Evolutionary conservation across 2,113 vertebrate genomes (phyloP), one percentile per base, ranked within the genome.

Genomic region (Bothrops jararaca): DNA sequence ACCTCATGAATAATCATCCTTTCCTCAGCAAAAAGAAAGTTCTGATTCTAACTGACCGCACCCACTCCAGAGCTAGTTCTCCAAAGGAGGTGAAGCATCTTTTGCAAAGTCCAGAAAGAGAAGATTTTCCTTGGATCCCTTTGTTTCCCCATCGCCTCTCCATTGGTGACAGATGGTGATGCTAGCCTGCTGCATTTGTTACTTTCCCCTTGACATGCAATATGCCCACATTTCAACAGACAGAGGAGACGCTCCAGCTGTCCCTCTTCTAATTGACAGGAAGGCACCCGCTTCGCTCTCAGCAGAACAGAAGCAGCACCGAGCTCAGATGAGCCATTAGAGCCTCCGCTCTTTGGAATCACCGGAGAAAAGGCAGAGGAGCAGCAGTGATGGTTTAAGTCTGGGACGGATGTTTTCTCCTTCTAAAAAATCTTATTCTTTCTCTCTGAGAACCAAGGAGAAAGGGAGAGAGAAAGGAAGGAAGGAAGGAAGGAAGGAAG

Each of bases 101-200:
- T 69, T 91, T 89, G 86, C 13, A 56, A 89, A 54, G 92, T 7
- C 9, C 12, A 80, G 94, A 91, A 20, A 4, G 4, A 52, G 90
- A 0, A 5, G 24, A 53, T 0, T 85, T 96, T 94, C 95, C 94
- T 91, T 42, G 90, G 97, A 95, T 92, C 97, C 97, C 96, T 98
- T 98, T 98, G 98, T 98, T 97, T 97, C 94, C 0, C 95, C 94
- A 42, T 96, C 95, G 96, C 97, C 97, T 97, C 97, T 97, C 97
- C 95, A 97, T 96, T 97, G 95, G 97, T 98, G 98, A 99, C 98
- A 98, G 98, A 99, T 99, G 98, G 98, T 97, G 96, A 97, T 95
- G 97, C 97, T 97, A 97, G 97, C 97, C 98, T 98, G 98, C 97
- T 96, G 97, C 98, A 98, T 98, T 98, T 98, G 98, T 98, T 98